Evolutionary conservation across 2,113 vertebrate species (phyloP), one percentile per base, ranked within the genome.

Genomic region (Uria lomvia): DNA sequence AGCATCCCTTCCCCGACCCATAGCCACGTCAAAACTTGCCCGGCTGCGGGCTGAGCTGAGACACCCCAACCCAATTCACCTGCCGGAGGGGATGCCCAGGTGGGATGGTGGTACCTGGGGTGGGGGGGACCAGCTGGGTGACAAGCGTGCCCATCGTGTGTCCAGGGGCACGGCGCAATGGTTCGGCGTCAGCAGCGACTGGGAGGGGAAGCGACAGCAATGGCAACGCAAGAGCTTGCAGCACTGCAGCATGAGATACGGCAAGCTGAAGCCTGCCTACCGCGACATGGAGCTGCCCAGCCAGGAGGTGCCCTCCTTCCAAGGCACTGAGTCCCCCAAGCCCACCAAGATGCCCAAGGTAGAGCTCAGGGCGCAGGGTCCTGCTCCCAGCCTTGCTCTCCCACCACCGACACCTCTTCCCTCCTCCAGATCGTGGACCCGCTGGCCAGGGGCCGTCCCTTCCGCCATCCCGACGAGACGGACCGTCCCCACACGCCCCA

Each of bases 211-310:
- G 94, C 98, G 99, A n/a, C 99, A 99, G 96, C 94, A 98, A 75
- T 99, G 99, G 99, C 99, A 99, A 27, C 98, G 98, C 92, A 98
- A 99, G 95, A 99, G 99, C 91, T 93, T 99, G 74, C 99, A 98
- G 76, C 99, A 99, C 97, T 99, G 99, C 97, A 99, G 99, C 96
- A 98, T 99, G 90, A 99, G 99, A 38, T 99, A 99, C 1, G 99
- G 99, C 90, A 98, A 98, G 59, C 98, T 99, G 87, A 99, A 99
- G 96, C 96, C 99, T 53, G 98, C 99, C 34, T 99, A 99, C 76
- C 94, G 99, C 2, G 99, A 99, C 49, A 98, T 99, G 81, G 98
- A 98, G 77, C 97, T 98, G 53, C 96, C 98, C 92, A 99, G 98
- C 98, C 97, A 99, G 42, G 99, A 99, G 86, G 97, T 43, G 29